Percentiles rank a stretch among this genome's conserved stretches.
Conservation (phyloP, 2,113 vertebrate genomes). For the Crotalus viridis region DNA sequence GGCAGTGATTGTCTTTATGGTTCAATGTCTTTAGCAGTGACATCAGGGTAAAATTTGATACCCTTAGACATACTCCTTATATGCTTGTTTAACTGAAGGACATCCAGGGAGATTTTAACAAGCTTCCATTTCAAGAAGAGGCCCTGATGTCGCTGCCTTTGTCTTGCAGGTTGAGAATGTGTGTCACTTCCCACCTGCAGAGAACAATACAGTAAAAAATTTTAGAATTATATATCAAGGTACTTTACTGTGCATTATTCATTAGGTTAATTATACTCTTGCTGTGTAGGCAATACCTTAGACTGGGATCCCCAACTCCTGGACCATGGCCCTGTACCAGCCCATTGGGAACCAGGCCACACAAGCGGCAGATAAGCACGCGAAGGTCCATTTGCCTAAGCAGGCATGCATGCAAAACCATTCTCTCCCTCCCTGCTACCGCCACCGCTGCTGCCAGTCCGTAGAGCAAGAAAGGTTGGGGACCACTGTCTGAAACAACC, state of each 20-base stretch:
- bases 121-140: slow-evolving; percentile 98
- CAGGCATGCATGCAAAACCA: neutral
- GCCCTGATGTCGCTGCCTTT: slow-evolving; percentile 91
- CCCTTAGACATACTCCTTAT: slow-evolving; percentile 67
- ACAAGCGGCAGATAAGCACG: neutral
- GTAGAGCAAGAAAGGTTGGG: neutral
- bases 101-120: slow-evolving; percentile 82
- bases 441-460: neutral
- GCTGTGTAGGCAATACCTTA: neutral
- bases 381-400: neutral
- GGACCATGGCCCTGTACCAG: neutral
- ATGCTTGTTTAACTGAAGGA: slow-evolving; percentile 69
- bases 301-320: neutral
- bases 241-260: neutral
- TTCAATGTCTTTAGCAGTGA: slow-evolving; percentile 75
- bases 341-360: neutral
- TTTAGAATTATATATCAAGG: neutral
- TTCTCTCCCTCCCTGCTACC: neutral
- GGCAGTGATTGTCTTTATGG: slow-evolving; percentile 83
- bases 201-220: neutral
- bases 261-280: neutral
- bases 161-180: slow-evolving; percentile 94
- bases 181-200: slow-evolving; percentile 90
- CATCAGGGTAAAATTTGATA: slow-evolving; percentile 69
- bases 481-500: neutral